Base-by-base conservation (phyloP, 2,113 vertebrate genomes). In the Pseudorasbora parva region DNA sequence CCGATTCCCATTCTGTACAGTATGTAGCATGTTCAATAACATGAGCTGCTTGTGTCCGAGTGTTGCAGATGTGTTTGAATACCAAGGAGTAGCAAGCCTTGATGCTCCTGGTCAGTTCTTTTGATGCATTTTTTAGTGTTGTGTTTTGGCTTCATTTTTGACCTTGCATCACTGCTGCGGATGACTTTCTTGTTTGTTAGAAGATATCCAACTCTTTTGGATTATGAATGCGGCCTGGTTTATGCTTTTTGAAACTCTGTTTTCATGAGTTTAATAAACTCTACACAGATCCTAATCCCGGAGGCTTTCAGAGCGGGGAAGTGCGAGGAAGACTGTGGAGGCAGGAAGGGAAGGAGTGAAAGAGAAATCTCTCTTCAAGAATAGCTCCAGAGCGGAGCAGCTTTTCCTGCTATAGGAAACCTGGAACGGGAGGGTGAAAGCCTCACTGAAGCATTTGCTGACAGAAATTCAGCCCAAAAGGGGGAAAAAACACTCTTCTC, bases 361-460 rank as follows among this genome's bases (percentile, higher is more conserved):
- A 62, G 75, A 74, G 59, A 83, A 37, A 69, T 69, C 33, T 45
- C 10, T 51, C 33, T 84, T 57, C 17, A 30, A 59, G 23, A 25
- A 12, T 57, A 27, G 21, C 71, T 21, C 33, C 56, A 49, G 72
- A 56, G 73, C 72, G 12, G 45, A 66, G 66, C n/a, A 43, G 49
- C 71, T 56, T 84, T 86, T 86, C 85, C 86, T 84, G 78, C 78
- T 45, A 5, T 17, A 82, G 78, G 82, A 87, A 84, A 82, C 19
- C 62, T 41, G 74, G 19, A 41, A 30, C 15, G 51, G 45, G 21
- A 82, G 77, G 21, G 79, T 84, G 51, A 59, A 59, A 69, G 72
- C 23, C 33, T 73, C 37, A 7, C 41, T 51, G 25, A 81, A 81
- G 51, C 21, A 19, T 64, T 33, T 54, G 51, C 81, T 74, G 71